Evolutionary conservation across 37 sponge, comb jelly and placozoan genomes (phyloP), one percentile per base, ranked within the genome.

Genomic region (Chondrilla cf. caribensis): DNA sequence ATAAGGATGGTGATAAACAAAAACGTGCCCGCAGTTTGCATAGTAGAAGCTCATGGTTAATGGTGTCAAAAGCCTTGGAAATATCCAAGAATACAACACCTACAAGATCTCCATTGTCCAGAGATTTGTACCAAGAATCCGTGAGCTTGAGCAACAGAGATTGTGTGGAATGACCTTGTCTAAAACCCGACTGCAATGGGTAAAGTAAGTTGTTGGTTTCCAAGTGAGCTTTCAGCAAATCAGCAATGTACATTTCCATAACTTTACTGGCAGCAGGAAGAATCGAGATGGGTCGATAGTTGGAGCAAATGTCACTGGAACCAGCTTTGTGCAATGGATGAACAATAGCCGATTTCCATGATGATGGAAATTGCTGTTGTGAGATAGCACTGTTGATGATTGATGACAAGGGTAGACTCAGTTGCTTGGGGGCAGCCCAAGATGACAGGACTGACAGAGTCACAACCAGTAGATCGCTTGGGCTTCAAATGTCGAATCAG

Each of bases 91-190:
- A 70, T 9, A 70, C 71, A 14, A 70, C 71, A 70, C 71, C 71
- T 33, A 70, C 39, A 37, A 33, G 32, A 7, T 70, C 38, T 7
- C 71, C 71, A 22, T 37, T 70, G 71, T 70, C 71, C 8, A 37
- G 39, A 70, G 71, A 70, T 33, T 70, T 70, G 71, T 70, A 70
- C 71, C 71, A 70, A 8, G 71, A 70, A 18, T 70, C 71, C 5
- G 38, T 33, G 18, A 70, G 71, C 35, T 29, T 33, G 6, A 70
- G 38, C 18, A 70, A 29, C 7, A 70, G 71, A 18, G 71, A 70
- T 33, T 70, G 71, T 37, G 71, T 70, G 40, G 71, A 70, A 31
- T 70, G 71, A 33, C 71, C 71, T 37, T 70, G 71, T 70, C 71
- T 70, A 31, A 70, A 70, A 33, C 71, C 71, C 6, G 71, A 70